phyloP scores from a whole-genome alignment of 1,140 invertebrate genomes.

The Gerris buenoi region DNA sequence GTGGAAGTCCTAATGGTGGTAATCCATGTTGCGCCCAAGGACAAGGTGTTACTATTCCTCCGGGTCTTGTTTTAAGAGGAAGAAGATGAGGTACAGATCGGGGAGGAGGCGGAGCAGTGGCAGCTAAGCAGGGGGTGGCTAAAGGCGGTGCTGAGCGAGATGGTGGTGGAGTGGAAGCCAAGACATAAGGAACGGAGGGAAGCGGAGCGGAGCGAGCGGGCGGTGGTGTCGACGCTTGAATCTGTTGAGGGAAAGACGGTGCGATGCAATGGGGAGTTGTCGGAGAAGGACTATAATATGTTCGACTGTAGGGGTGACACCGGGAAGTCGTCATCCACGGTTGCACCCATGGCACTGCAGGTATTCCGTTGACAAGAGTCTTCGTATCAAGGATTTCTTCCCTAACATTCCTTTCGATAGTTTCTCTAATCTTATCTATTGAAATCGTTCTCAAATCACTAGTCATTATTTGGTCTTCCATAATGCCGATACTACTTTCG shows the following conservation, averaged over 20 bases:
- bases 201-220: not conserved
- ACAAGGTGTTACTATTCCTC: conserved; percentile 21
- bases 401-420: not conserved
- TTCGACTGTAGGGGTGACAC: not conserved
- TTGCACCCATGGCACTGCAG: not conserved
- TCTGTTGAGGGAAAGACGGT: not conserved
- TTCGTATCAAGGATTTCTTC: not conserved
- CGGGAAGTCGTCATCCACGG: not conserved
- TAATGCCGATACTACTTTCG: not conserved
- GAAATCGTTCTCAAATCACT: not conserved
- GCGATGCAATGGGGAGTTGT: not conserved
- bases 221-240: not conserved
- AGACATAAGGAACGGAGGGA: not conserved
- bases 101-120: not conserved
- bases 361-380: not conserved
- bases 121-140: not conserved
- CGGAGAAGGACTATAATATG: not conserved
- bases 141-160: not conserved
- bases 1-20: conserved; percentile 17
- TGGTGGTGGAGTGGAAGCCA: not conserved
- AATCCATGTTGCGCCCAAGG: conserved; percentile 20
- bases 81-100: conserved; percentile 9
- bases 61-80: not conserved
- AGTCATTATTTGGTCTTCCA: not conserved
- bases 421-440: conserved; percentile 7